Evolutionary conservation across 1,140 invertebrate genomes (phyloP), one percentile per base, ranked within the genome.

Genomic region (Nasonia vitripennis): DNA sequence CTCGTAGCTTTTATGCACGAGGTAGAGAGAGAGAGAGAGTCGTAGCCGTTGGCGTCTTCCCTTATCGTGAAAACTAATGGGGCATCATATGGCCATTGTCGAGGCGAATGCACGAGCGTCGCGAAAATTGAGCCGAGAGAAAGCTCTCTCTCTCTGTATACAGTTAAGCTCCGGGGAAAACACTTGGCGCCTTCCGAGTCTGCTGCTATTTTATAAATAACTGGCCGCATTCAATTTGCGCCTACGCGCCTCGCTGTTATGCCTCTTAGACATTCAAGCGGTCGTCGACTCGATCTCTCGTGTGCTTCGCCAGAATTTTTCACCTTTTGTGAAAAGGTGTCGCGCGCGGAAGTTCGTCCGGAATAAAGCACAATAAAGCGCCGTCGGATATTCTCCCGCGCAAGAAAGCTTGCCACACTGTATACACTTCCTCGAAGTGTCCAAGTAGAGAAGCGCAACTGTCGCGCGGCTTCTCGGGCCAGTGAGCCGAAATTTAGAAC

Each of bases 401-500:
- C 10, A 71, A 31, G 27, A 71, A 71, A 71, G 31, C 68, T 31
- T 6, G 55, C 55, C 9, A n/a, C 55, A 17, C 17, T 55, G 51
- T 55, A 55, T 55, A 20, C 51, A 55, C 14, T 55, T 55, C 51
- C 51, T 55, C 17, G 9, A 45, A 45, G 7, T 67, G 11, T 4
- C 62, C 67, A 2, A 20, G 23, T 4, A 71, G 68, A 71, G 20
- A n/a, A n/a, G 68, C 68, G 10, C 68, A 71, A 71, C 3, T 71
- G 23, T 31, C 68, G 68, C 68, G 27, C 55, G 70, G 34, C 45
- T 75, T 75, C 73, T 75, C 73, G 37, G 37, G 73, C 73, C 37
- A 45, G 17, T 75, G 73, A 45, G 73, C 37, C 20, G 34, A 45
- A 75, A 75, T 75, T 75, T 75, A 45, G 34, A 75, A 75, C 31